Percentiles rank a stretch among this genome's conserved stretches.
phyloP scores from a whole-genome alignment of 2,888 invertebrate species.

The Pyrgus malvae region DNA sequence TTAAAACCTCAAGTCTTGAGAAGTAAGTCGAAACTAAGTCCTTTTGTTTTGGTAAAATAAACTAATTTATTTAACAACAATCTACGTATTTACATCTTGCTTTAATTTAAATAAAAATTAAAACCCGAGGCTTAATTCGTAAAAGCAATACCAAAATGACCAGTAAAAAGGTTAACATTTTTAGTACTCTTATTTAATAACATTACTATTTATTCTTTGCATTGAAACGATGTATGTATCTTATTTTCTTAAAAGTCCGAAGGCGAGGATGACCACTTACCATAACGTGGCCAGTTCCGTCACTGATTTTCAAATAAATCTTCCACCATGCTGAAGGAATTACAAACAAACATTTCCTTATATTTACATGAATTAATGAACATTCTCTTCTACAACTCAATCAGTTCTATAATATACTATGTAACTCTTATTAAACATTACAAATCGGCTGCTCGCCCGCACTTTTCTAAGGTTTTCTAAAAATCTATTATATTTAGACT shows the following conservation, averaged over 20 bases:
- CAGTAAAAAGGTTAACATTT: too few relatives aligned
- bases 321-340: not conserved
- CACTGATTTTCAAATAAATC: not conserved
- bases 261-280: not conserved
- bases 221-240: too few relatives aligned
- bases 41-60: too few relatives aligned
- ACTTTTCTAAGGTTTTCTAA: conserved; percentile 17
- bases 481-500: conserved; percentile 19
- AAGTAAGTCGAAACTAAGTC: too few relatives aligned
- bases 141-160: too few relatives aligned
- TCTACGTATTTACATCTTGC: too few relatives aligned
- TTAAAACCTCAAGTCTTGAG: too few relatives aligned
- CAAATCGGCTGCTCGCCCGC: conserved; percentile 20
- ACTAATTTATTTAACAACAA: too few relatives aligned
- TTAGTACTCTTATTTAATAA: too few relatives aligned
- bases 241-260: not conserved
- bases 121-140: too few relatives aligned
- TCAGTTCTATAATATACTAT: conserved; percentile 15
- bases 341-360: not conserved
- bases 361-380: not conserved
- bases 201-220: too few relatives aligned
- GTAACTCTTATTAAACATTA: conserved; percentile 2
- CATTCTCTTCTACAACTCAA: conserved; percentile 18
- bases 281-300: not conserved
- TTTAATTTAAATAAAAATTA: too few relatives aligned